Evolutionary conservation across 2,888 invertebrate genomes (phyloP).

Genomic region (Vesta saturnalis): DNA sequence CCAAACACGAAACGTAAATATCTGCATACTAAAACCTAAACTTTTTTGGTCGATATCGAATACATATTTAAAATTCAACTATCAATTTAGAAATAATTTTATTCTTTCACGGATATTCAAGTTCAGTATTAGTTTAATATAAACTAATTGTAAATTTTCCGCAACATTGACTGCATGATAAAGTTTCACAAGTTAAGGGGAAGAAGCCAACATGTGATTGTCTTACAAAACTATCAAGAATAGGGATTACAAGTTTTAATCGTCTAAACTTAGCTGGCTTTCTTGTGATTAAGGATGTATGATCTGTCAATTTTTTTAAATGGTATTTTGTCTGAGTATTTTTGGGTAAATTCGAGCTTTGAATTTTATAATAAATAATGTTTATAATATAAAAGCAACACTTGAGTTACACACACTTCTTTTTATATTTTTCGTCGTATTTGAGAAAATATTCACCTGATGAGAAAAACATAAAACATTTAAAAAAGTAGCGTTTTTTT

Average conservation of each 20-base stretch:
- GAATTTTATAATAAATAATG: too few relatives aligned
- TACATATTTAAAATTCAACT: not conserved
- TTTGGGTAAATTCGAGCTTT: too few relatives aligned
- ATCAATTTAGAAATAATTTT: not conserved
- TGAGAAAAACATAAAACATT: too few relatives aligned
- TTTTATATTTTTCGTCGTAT: too few relatives aligned
- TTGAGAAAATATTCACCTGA: too few relatives aligned
- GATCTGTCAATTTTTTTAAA: not conserved
- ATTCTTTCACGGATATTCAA: not conserved
- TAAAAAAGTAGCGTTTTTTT: too few relatives aligned
- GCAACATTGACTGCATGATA: slow-evolving; percentile 18
- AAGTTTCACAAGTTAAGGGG: slow-evolving; percentile 16
- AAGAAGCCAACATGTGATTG: slow-evolving; percentile 27
- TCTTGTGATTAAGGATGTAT: not conserved
- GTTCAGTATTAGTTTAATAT: not conserved
- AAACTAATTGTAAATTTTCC: slow-evolving; percentile 15
- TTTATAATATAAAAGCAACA: too few relatives aligned
- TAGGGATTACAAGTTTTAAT: slow-evolving; percentile 33
- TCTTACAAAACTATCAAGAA: slow-evolving; percentile 32
- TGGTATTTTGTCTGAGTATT: too few relatives aligned
- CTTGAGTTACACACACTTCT: too few relatives aligned
- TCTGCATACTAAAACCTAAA: not conserved
- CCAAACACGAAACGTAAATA: slow-evolving; percentile 14
- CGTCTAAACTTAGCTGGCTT: slow-evolving; percentile 29
- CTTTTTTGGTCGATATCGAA: not conserved